These are phyloP conservation scores for Acropora yongei DNA, from an alignment of 64 coral and sea anemone genomes.

Conservation along the genomic window DNA sequence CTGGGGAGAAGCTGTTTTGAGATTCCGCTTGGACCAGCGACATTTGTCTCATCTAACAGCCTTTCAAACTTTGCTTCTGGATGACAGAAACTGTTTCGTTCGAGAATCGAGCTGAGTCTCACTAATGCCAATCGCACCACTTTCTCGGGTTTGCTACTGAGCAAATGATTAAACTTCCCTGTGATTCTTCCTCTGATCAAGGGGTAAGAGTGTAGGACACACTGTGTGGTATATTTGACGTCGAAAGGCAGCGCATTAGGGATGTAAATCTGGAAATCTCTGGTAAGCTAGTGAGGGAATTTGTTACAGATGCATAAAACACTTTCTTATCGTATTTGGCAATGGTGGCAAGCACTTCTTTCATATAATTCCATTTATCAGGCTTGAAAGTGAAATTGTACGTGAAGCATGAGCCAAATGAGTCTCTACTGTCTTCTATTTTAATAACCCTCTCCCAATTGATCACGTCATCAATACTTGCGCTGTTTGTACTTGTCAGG, in stretches of 20 bases:
- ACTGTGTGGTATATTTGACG: too few species aligned
- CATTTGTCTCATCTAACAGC: constrained; percentile 55
- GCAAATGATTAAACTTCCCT: constrained; percentile 19
- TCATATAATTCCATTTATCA: too few species aligned
- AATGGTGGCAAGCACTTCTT: too few species aligned
- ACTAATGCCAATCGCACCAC: constrained; percentile 40
- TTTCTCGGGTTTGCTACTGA: constrained; percentile 73
- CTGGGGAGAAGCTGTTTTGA: constrained; percentile 57
- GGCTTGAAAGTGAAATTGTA: too few species aligned
- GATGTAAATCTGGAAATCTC: constrained; percentile 5
- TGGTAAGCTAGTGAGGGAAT: constrained; percentile 19
- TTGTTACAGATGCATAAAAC: constrained; percentile 45
- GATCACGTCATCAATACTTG: too few species aligned
- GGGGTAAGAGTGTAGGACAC: constrained; percentile 72
- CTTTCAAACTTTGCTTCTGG: constrained; percentile 64
- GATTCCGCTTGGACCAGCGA: constrained; percentile 45
- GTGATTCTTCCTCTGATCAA: constrained; percentile 63
- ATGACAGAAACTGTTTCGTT: constrained; percentile 79
- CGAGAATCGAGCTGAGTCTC: constrained; percentile 53
- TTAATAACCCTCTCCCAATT: too few species aligned
- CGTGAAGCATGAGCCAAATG: too few species aligned
- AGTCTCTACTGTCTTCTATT: too few species aligned
- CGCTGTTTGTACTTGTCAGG: too few species aligned
- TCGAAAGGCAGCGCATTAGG: constrained; percentile 48
- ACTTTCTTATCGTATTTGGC: too few species aligned